phyloP scores from a whole-genome alignment of 1,140 invertebrate species.

The Bombus soroeensis region DNA sequence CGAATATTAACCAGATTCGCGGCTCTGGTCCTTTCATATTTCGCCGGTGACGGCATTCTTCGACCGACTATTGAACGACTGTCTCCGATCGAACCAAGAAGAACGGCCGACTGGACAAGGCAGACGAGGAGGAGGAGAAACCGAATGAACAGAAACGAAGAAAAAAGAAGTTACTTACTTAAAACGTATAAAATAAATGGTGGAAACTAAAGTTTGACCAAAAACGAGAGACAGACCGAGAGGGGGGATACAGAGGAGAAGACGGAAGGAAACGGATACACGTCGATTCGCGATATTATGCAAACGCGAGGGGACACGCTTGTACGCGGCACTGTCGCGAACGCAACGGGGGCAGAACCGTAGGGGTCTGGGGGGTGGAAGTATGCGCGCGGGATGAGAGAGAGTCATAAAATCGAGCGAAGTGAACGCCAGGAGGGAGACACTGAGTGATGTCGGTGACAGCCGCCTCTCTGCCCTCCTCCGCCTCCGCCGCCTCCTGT shows the following conservation, averaged over 20 bases:
- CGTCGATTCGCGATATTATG: slow-evolving; percentile 60
- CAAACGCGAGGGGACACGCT: slow-evolving; percentile 51
- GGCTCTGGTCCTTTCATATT: slow-evolving; percentile 25
- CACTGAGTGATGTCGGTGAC: slow-evolving; percentile 77
- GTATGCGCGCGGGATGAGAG: slow-evolving; percentile 63
- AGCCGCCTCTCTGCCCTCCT: slow-evolving; percentile 61
- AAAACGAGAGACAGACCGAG: neutral
- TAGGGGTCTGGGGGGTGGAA: slow-evolving; percentile 42
- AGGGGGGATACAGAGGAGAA: neutral
- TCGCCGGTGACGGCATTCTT: slow-evolving; percentile 35
- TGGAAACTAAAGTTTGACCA: neutral
- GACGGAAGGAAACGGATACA: neutral
- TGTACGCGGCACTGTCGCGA: slow-evolving; percentile 40
- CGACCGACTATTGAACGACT: neutral
- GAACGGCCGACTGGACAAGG: no score
- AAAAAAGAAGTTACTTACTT: no score
- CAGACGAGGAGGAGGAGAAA: no score
- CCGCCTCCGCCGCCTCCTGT: slow-evolving; percentile 66
- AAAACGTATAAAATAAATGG: neutral
- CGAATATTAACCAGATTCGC: slow-evolving; percentile 43
- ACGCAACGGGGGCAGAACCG: slow-evolving; percentile 26
- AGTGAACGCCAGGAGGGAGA: slow-evolving; percentile 73
- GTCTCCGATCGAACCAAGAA: neutral
- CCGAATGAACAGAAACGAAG: neutral
- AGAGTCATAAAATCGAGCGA: slow-evolving; percentile 76